A percentile compares a stretch with the other conserved stretches of the same genome.
These are phyloP conservation scores for Lasioglossum zephyrum DNA, from an alignment of 2,888 invertebrate species.

Conservation along the genomic window DNA sequence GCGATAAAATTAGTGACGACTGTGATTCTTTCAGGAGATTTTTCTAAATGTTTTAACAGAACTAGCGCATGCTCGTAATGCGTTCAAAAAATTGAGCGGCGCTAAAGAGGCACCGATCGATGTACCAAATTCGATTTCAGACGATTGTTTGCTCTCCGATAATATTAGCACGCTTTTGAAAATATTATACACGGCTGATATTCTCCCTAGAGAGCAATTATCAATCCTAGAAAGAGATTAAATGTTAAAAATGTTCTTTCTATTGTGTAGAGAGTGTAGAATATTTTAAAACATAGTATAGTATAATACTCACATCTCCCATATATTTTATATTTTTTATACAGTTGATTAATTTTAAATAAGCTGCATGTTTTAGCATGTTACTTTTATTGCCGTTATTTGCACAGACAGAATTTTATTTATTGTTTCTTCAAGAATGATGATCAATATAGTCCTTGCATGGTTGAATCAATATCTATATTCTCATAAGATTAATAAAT, in stretches of 20 bases:
- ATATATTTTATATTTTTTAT: background rate
- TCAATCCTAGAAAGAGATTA: background rate
- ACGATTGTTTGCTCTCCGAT: constrained; percentile 70
- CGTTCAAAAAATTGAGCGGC: constrained; percentile 60
- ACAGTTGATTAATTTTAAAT: background rate
- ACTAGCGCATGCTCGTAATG: constrained; percentile 69
- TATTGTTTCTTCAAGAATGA: background rate
- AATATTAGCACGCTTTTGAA: constrained; percentile 70
- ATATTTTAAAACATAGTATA: background rate
- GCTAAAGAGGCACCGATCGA: constrained; percentile 63
- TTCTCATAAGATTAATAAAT: background rate
- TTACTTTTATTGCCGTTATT: background rate
- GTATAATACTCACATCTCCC: background rate
- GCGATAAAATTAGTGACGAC: background rate
- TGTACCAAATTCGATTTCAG: constrained; percentile 61
- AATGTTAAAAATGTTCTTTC: background rate
- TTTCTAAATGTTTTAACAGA: constrained; percentile 73
- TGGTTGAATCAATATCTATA: background rate
- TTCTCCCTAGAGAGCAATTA: background rate
- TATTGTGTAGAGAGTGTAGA: background rate
- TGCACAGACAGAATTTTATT: background rate
- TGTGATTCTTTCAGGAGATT: constrained; percentile 66
- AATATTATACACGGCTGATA: constrained; percentile 27
- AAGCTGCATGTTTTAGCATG: background rate
- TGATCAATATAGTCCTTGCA: background rate